A percentile compares a stretch with the other conserved stretches of the same genome.
Conservation (phyloP, 2,797 vertebrate genomes). For the Molossus alvarezi region DNA sequence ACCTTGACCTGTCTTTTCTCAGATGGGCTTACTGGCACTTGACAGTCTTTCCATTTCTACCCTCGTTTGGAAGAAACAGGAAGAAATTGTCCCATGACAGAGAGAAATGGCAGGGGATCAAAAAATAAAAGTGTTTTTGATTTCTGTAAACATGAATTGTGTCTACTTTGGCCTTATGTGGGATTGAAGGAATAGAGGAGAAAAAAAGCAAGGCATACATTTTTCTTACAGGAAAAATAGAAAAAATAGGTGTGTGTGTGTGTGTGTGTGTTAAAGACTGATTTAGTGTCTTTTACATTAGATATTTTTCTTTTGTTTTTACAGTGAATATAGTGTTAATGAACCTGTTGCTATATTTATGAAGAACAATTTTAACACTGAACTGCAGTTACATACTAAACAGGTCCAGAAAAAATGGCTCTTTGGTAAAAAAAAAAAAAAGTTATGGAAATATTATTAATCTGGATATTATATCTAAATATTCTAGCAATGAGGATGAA, state of each 20-base stretch:
- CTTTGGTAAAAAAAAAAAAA: neutral
- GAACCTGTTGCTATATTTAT: neutral
- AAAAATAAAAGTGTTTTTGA: constrained; percentile 70
- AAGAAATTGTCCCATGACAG: constrained; percentile 54
- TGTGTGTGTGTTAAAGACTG: neutral
- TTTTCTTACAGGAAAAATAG: neutral
- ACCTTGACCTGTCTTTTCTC: constrained; percentile 57
- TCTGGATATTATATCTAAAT: constrained; percentile 33
- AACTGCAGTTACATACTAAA: constrained; percentile 65
- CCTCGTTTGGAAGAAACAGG: constrained; percentile 75
- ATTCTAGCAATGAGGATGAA: neutral
- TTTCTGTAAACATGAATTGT: constrained; percentile 63
- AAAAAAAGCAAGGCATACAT: neutral
- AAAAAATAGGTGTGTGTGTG: neutral
- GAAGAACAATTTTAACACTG: neutral
- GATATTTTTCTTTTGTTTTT: constrained; percentile 42
- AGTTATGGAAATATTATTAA: neutral
- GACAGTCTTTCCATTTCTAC: constrained; percentile 30
- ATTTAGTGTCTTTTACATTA: constrained; percentile 3
- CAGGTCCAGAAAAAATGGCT: neutral
- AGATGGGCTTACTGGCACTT: constrained; percentile 48
- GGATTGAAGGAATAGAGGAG: neutral
- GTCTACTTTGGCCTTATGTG: neutral
- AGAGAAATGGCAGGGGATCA: constrained; percentile 47
- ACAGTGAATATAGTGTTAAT: neutral